These are phyloP conservation scores for Columba guinea DNA, from an alignment of 2,797 vertebrate species.

Conservation along the genomic window DNA sequence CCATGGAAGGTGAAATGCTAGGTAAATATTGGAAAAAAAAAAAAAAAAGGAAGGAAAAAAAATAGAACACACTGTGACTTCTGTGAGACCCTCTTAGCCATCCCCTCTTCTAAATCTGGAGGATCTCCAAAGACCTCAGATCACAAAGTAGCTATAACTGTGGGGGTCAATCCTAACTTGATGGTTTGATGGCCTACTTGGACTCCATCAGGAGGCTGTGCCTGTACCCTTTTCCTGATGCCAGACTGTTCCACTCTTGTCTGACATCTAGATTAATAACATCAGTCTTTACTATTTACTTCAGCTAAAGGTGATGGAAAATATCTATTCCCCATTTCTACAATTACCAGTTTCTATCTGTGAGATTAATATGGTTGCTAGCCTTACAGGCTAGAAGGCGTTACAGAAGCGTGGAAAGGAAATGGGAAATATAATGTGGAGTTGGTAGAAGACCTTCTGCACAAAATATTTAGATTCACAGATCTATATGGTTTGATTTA, in stretches of 20 bases:
- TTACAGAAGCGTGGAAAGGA: background rate
- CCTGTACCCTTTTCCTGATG: background rate
- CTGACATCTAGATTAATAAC: background rate
- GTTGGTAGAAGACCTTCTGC: background rate
- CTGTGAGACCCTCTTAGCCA: background rate
- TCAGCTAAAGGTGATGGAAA: background rate
- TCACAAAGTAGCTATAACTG: background rate
- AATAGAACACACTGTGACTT: background rate
- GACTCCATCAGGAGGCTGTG: background rate
- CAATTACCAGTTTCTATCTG: background rate
- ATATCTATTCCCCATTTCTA: background rate
- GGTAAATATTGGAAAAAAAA: background rate
- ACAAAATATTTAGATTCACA: background rate
- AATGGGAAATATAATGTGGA: background rate
- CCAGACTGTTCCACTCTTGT: background rate
- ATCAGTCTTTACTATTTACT: background rate
- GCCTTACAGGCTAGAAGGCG: background rate
- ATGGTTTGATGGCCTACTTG: background rate
- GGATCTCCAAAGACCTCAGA: background rate
- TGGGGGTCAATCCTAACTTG: background rate
- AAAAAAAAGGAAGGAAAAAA: background rate
- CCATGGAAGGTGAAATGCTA: background rate
- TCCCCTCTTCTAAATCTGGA: background rate
- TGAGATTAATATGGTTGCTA: background rate
- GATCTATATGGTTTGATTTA: background rate